Percentiles rank a stretch among this genome's conserved stretches.
Evolutionary conservation across 1,140 invertebrate genomes (phyloP).

Genomic region (Euglossa dilemma): DNA sequence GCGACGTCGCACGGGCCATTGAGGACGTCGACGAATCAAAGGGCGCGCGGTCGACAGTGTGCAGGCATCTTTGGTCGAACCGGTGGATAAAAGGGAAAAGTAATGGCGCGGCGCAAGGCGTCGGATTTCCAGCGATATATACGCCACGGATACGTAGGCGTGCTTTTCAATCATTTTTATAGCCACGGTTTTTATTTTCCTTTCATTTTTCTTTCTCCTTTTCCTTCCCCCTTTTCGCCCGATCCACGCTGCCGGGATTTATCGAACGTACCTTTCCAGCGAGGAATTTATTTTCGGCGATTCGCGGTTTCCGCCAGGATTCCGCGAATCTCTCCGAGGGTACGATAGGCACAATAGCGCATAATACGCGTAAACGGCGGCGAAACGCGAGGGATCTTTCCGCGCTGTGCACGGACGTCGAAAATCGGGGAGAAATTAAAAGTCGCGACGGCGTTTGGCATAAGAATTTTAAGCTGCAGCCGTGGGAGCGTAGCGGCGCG

Average conservation of each 20-base stretch:
- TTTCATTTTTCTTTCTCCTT: not conserved
- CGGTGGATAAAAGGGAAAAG: not conserved
- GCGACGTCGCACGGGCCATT: slow-evolving; percentile 11
- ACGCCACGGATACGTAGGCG: not conserved
- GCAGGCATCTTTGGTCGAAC: not conserved
- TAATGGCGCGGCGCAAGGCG: slow-evolving; percentile 11
- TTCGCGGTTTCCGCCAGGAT: not conserved
- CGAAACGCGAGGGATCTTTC: no score
- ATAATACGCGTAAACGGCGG: not conserved
- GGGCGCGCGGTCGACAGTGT: not conserved
- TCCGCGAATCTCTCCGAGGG: not conserved
- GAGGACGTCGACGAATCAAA: slow-evolving; percentile 26
- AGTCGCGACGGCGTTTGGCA: no score
- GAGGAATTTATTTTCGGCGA: not conserved
- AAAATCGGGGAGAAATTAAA: no score
- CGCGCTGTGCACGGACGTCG: no score
- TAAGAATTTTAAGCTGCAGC: no score
- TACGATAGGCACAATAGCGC: not conserved
- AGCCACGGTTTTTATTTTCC: not conserved
- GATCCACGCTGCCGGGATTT: not conserved
- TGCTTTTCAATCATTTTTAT: slow-evolving; percentile 24
- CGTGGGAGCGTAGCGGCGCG: not conserved
- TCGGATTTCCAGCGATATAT: not conserved
- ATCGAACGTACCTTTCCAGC: not conserved
- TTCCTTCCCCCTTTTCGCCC: not conserved